phyloP scores from a whole-genome alignment of 2,888 invertebrate species.

The Aphelenchoides bicaudatus region DNA sequence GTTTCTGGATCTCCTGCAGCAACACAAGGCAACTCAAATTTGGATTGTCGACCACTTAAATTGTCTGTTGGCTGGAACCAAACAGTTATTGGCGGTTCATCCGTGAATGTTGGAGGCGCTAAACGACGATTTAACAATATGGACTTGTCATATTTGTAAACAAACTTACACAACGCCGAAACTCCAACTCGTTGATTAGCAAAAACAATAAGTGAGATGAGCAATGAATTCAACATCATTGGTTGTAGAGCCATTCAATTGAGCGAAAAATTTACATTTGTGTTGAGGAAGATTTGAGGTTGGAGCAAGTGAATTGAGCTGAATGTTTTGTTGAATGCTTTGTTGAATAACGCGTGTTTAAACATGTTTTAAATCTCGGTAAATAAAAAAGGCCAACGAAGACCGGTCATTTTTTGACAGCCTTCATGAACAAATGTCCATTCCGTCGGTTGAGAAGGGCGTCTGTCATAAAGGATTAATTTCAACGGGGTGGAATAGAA shows the following conservation, averaged over 20 bases:
- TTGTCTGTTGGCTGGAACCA: constrained; percentile 46
- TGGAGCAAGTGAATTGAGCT: no score
- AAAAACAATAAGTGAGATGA: constrained; percentile 10
- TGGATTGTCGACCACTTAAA: constrained; percentile 31
- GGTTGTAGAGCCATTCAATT: no score
- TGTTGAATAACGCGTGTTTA: no score
- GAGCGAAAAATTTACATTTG: no score
- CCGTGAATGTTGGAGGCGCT: constrained; percentile 48
- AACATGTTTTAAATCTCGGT: no score
- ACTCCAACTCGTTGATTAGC: constrained; percentile 8
- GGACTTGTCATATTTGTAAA: not conserved
- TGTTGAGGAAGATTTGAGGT: no score
- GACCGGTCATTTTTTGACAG: no score
- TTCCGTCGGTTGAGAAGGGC: no score
- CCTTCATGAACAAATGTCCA: no score
- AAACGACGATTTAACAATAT: constrained; percentile 15
- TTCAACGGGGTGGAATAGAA: not conserved
- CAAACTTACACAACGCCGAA: constrained; percentile 13
- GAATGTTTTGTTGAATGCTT: no score
- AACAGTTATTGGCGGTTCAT: constrained; percentile 48
- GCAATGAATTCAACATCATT: constrained; percentile 17
- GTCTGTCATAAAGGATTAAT: not conserved
- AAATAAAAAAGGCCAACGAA: no score
- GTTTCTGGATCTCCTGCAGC: constrained; percentile 47
- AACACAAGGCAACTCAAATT: constrained; percentile 46